A percentile compares a stretch with the other conserved stretches of the same genome.
phyloP scores from a whole-genome alignment of 2,888 invertebrate species.

The Priocnemis perturbator region DNA sequence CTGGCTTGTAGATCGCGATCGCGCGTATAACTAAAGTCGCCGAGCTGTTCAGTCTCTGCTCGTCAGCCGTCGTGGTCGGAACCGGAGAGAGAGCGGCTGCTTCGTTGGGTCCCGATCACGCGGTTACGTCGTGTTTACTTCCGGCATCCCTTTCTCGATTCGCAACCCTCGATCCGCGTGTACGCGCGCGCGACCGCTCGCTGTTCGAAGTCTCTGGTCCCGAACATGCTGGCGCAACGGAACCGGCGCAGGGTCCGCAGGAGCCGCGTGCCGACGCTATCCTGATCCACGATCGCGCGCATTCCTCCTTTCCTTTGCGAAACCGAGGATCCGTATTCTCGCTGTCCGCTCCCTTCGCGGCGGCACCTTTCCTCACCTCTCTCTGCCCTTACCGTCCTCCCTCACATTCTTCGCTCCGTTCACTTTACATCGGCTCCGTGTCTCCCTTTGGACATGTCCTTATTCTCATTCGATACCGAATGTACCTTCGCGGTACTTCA shows the following conservation, averaged over 20 bases:
- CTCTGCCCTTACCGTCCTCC: no score
- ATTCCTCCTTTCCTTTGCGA: slow-evolving; percentile 24
- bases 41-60: slow-evolving; percentile 53
- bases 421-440: no score
- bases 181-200: no score
- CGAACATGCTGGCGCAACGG: slow-evolving; percentile 44
- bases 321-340: slow-evolving; percentile 17
- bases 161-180: no score
- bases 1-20: slow-evolving; percentile 41
- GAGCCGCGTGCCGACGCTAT: slow-evolving; percentile 52
- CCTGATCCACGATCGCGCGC: slow-evolving; percentile 37
- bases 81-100: slow-evolving; percentile 36
- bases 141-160: slow-evolving; percentile 19
- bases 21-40: slow-evolving; percentile 31
- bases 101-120: slow-evolving; percentile 19
- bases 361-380: background rate
- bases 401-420: no score
- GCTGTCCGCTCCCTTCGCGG: background rate
- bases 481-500: no score
- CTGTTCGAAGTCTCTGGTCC: slow-evolving; percentile 12
- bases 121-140: slow-evolving; percentile 44
- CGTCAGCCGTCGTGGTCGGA: slow-evolving; percentile 57
- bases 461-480: no score
- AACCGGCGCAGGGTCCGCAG: slow-evolving; percentile 47
- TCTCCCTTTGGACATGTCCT: no score